These are phyloP conservation scores for Heliocidaris tuberculata DNA, from an alignment of 35 echinoderm and acorn worm species.

Conservation along the genomic window DNA sequence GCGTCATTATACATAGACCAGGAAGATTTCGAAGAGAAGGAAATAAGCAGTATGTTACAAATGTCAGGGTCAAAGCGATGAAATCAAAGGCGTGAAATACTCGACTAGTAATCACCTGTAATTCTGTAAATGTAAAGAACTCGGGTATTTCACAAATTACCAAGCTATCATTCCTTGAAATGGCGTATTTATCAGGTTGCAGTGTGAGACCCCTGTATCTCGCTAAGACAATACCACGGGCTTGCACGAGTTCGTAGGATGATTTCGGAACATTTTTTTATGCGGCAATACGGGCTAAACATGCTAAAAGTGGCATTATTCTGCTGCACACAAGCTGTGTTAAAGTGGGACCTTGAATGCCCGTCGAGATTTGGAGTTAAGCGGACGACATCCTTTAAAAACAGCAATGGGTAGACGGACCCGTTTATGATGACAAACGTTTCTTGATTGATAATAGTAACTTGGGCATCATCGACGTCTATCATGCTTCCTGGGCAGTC, in stretches of 20 bases:
- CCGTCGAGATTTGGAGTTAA: neutral
- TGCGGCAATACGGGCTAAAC: too few species aligned
- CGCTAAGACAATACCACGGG: neutral
- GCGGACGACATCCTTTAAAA: neutral
- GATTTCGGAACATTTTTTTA: neutral
- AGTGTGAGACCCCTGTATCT: neutral
- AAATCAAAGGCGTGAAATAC: neutral
- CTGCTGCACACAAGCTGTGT: neutral
- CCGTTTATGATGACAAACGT: neutral
- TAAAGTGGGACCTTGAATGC: neutral
- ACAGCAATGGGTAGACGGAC: neutral
- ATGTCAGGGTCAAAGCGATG: neutral
- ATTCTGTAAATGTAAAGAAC: neutral
- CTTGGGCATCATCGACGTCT: neutral
- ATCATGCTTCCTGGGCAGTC: neutral
- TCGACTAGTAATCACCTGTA: neutral
- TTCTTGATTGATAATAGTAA: neutral
- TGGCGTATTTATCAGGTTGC: neutral
- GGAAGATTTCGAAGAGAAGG: neutral
- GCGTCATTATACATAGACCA: neutral
- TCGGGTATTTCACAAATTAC: neutral
- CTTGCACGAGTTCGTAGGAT: neutral
- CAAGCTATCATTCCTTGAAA: neutral
- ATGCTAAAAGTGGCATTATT: neutral
- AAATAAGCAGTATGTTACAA: neutral